Evolutionary conservation across 2,888 invertebrate species (phyloP).

Genomic region (Neoaliturus tenellus): DNA sequence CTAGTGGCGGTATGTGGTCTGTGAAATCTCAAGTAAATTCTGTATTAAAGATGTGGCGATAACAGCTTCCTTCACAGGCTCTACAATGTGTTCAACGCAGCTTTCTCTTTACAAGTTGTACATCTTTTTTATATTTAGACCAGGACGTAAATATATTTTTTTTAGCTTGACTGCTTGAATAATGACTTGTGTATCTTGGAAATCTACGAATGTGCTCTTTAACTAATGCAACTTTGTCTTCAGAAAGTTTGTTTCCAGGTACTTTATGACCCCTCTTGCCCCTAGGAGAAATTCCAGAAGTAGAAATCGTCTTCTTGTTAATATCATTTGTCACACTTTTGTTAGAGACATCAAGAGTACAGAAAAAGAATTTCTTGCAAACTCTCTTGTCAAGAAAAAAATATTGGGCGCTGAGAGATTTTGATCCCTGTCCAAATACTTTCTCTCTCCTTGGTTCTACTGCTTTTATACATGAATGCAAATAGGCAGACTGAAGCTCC

Average conservation of each 20-base stretch:
- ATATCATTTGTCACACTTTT: too few relatives aligned
- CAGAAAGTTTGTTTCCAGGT: constrained; percentile 16
- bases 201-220: constrained; percentile 34
- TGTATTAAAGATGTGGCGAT: constrained; percentile 29
- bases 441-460: too few relatives aligned
- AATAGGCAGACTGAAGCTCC: too few relatives aligned
- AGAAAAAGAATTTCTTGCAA: too few relatives aligned
- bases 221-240: constrained; percentile 12
- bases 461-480: too few relatives aligned
- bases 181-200: constrained; percentile 48
- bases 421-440: too few relatives aligned
- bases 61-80: neutral
- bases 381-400: too few relatives aligned
- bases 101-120: neutral
- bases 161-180: constrained; percentile 35
- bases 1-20: constrained; percentile 37
- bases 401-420: too few relatives aligned
- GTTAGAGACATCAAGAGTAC: too few relatives aligned
- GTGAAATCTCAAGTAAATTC: constrained; percentile 21
- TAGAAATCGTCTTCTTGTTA: constrained; percentile 31
- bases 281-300: constrained; percentile 34
- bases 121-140: constrained; percentile 34
- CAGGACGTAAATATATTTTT: neutral
- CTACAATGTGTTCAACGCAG: neutral
- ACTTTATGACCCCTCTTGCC: constrained; percentile 19